Evolutionary conservation across 2,888 invertebrate species (phyloP).

Genomic region (Aphidoletes aphidimyza): DNA sequence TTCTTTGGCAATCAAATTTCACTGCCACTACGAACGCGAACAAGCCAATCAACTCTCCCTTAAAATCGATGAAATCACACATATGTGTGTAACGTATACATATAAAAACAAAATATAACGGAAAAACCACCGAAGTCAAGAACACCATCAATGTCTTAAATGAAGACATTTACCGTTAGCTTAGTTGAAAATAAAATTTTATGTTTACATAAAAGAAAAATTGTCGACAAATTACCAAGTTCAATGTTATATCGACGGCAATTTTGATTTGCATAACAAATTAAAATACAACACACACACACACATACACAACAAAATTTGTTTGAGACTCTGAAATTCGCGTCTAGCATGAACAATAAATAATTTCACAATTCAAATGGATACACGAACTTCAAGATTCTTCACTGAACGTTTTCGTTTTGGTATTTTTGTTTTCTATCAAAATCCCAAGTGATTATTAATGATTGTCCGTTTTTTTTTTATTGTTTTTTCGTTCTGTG

Average conservation of each 20-base stretch:
- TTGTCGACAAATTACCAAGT: not conserved
- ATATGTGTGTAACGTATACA: not conserved
- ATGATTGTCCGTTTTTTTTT: no score
- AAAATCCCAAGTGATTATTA: no score
- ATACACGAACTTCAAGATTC: not conserved
- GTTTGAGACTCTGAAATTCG: not conserved
- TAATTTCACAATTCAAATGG: constrained; percentile 33
- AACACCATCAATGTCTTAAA: not conserved
- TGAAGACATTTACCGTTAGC: not conserved
- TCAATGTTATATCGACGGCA: constrained; percentile 13
- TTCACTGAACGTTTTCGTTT: not conserved
- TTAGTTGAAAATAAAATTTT: not conserved
- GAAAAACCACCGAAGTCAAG: not conserved
- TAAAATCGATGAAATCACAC: not conserved
- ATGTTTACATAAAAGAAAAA: not conserved
- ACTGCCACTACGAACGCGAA: not conserved
- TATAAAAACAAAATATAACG: not conserved
- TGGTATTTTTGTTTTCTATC: not conserved
- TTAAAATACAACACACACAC: no score
- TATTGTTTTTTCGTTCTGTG: no score
- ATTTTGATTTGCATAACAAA: constrained; percentile 37
- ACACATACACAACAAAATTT: not conserved
- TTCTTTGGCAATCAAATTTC: not conserved
- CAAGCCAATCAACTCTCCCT: not conserved
- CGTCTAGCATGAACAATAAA: constrained; percentile 22